Base-by-base conservation (phyloP, 1,140 invertebrate species). In the Mizuhopecten yessoensis region DNA sequence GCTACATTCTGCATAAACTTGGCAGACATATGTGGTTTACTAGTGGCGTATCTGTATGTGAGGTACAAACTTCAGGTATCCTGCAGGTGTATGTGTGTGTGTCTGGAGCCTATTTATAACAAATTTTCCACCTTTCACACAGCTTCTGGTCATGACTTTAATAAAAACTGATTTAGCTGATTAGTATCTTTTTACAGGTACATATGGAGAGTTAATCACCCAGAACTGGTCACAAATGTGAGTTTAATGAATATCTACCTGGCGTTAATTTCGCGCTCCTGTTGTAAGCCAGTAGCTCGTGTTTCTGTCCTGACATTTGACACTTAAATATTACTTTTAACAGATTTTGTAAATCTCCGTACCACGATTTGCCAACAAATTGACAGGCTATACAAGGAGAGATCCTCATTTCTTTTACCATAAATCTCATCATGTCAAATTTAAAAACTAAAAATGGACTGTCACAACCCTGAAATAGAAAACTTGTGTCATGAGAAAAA, bases 181-280 rank as follows among this genome's bases (percentile, higher is more conserved):
- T 75, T 75, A 13, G 9, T 29, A 75, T 75, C 57, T 75, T 75
- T 75, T n/a, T n/a, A 75, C 57, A 75, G 57, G 0, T 75, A 75
- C 23, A 75, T 29, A 29, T 75, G 57, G 57, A 29, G 57, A 75
- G 57, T 75, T 75, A 75, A 75, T 75, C 57, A 75, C 57, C 57
- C 57, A 75, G 57, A 75, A 75, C 57, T 75, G 57, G 57, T n/a
- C 57, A 75, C 57, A 75, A 75, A 75, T 75, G 17, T 75, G 57
- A 29, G 17, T 17, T 75, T 29, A 75, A 75, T 75, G 57, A 75
- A 75, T 75, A 75, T 75, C 57, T 75, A n/a, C 57, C 57, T 75
- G 57, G 57, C 57, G 57, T 75, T 75, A 75, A 75, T 75, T 75
- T 75, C 57, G 23, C n/a, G 57, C 57, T n/a, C n/a, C 57, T 75